Conservation (phyloP, 2,113 vertebrate species). For the Mesitornis unicolor region DNA sequence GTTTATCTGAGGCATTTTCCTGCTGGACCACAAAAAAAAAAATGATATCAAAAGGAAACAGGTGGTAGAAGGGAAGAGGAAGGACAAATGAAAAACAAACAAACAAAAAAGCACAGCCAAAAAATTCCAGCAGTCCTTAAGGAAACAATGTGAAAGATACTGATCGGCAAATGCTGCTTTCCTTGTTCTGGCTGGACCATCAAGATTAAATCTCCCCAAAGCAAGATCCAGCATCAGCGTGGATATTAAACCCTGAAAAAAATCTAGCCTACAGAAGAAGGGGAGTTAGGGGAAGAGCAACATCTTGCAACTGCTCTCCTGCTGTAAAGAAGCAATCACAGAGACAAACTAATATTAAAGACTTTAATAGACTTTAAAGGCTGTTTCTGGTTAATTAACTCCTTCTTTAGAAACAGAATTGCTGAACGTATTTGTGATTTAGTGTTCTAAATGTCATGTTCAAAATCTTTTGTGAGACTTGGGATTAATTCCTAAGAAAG, state of each 20-base stretch:
- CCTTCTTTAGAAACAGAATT: neutral
- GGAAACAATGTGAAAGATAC: conserved; percentile 28
- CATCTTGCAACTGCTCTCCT: neutral
- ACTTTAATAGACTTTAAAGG: neutral
- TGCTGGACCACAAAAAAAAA: neutral
- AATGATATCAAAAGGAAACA: conserved; percentile 45
- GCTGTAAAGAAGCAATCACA: neutral
- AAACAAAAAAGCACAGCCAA: neutral
- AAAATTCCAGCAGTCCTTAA: neutral
- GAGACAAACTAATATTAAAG: neutral
- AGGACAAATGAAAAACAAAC: conserved; percentile 28
- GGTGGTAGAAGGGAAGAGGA: conserved; percentile 22
- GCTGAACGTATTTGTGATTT: neutral
- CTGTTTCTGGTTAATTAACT: neutral
- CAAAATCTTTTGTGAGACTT: neutral
- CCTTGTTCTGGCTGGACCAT: neutral
- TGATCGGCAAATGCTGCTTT: neutral
- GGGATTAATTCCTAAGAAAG: neutral
- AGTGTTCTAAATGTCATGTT: neutral
- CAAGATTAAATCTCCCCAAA: neutral
- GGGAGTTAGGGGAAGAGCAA: neutral
- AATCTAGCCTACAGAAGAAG: neutral
- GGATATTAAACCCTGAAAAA: neutral
- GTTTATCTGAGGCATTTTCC: neutral
- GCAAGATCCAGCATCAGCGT: neutral